Base-by-base conservation (phyloP, 2,797 vertebrate species). In the Todus mexicanus region DNA sequence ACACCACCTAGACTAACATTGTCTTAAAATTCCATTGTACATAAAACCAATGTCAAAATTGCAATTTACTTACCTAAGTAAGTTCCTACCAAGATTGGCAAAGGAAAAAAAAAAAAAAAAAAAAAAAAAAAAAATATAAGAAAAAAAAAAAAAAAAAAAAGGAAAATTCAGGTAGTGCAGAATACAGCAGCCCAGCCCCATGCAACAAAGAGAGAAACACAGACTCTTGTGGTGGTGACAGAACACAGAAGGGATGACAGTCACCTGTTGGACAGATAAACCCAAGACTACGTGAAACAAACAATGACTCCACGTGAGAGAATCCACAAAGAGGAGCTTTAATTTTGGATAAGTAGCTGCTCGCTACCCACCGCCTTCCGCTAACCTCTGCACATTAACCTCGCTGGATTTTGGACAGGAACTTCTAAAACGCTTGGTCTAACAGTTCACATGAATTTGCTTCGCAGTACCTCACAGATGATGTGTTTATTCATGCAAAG, bases 31-130 rank as follows among this genome's bases (percentile, higher is more conserved):
- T 87, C 66, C 64, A 8, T 50, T 65, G 69, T 57, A 75, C 10
- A 15, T 50, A 73, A 75, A 72, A 91, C 70, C 48, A 60, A 73
- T 63, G 83, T 87, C 66, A 93, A 95, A 94, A 95, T 90, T 73
- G 26, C 69, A 74, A 87, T 69, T 96, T 96, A 98, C 97, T 98
- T 97, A 98, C 97, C 97, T 95, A 98, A 91, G 72, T 98, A 98
- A 96, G 97, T 97, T 97, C 97, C 97, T 98, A 97, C 71, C 96
- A 95, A 89, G 94, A 96, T 79, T 57, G 71, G 95, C 94, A 77
- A 94, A 94, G 74, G 84, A 79, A 94, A 96, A 92, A 88, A 85
- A 76, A 94, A 95, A 94, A 97, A 96, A 94, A 94, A 59, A 42
- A 15, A 89, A 84, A 65, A 93, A 95, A 94, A 97, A 96, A 94